Conservation (phyloP, 2,113 vertebrate species). For the Eira barbara region DNA sequence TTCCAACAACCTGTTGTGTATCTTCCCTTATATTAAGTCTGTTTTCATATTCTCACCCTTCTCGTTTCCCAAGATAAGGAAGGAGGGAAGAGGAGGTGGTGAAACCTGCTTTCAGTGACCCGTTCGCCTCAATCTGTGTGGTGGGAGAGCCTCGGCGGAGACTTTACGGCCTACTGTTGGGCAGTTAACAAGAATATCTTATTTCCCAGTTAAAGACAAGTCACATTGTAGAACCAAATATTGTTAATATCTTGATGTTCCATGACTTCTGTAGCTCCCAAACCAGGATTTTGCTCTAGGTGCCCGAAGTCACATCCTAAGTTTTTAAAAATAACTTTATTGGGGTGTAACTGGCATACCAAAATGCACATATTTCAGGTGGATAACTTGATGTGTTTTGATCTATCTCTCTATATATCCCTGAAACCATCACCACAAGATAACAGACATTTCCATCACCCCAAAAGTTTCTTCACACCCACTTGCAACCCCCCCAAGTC, state of each 20-base stretch:
- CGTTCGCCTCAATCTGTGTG: not conserved
- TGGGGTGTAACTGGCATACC: not conserved
- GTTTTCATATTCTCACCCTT: not conserved
- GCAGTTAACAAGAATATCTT: not conserved
- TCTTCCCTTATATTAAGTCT: not conserved
- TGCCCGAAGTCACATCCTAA: not conserved
- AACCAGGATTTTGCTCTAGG: not conserved
- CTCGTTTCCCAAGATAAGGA: not conserved
- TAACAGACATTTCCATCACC: not conserved
- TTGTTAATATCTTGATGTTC: not conserved
- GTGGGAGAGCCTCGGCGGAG: not conserved
- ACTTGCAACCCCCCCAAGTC: not conserved
- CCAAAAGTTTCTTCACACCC: not conserved
- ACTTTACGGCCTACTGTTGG: not conserved
- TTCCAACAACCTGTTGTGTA: not conserved
- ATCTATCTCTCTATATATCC: not conserved
- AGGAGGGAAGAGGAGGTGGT: not conserved
- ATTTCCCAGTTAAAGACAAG: not conserved
- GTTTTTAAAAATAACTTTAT: not conserved
- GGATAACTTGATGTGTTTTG: not conserved
- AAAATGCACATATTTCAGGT: not conserved
- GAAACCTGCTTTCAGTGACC: not conserved
- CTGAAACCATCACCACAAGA: not conserved
- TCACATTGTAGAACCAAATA: not conserved
- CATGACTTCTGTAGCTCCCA: not conserved